Percentiles rank a stretch among this genome's conserved stretches.
These are phyloP conservation scores for Cephus pygmeus DNA, from an alignment of 2,888 invertebrate species.

Conservation along the genomic window DNA sequence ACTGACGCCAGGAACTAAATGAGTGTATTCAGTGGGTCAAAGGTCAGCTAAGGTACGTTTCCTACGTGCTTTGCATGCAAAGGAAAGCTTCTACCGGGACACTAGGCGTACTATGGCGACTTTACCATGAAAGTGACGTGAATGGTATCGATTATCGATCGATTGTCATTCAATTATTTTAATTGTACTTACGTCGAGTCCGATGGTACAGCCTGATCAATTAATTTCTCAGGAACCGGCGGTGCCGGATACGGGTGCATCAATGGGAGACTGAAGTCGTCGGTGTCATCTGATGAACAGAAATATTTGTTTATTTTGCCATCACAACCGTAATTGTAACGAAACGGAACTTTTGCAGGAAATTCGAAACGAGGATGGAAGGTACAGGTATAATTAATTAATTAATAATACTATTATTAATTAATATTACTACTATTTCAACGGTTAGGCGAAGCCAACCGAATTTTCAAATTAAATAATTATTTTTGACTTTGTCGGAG, in stretches of 20 bases:
- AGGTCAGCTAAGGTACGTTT: neutral
- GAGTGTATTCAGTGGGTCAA: neutral
- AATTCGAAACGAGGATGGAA: neutral
- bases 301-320: neutral
- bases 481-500: neutral
- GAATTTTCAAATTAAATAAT: neutral
- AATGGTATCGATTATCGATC: neutral
- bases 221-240: constrained; percentile 76
- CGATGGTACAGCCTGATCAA: constrained; percentile 79
- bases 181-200: constrained; percentile 80
- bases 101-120: neutral
- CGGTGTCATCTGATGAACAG: neutral
- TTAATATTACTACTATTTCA: neutral
- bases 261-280: constrained; percentile 30
- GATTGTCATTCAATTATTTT: neutral
- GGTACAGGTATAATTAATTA: neutral
- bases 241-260: constrained; percentile 78
- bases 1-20: constrained; percentile 27
- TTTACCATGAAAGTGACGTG: neutral
- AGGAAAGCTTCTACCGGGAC: neutral
- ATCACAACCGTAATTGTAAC: neutral
- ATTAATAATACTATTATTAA: no score
- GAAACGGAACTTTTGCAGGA: neutral
- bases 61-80: neutral
- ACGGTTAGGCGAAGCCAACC: neutral